These are phyloP conservation scores for Sparidentex hasta DNA, from an alignment of 2,797 vertebrate species.

Conservation along the genomic window DNA sequence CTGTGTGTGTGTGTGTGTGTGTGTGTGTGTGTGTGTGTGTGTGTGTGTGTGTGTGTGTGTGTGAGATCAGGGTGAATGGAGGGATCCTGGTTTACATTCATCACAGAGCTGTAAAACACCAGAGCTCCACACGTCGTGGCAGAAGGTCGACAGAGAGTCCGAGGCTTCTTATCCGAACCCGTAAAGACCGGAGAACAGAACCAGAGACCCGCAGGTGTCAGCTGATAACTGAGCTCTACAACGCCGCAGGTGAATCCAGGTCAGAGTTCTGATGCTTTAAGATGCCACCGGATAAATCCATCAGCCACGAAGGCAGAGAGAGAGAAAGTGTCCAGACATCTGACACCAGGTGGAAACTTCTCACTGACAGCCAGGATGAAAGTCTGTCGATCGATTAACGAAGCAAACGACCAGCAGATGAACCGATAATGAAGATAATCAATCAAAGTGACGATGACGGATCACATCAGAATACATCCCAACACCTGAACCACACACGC, in stretches of 20 bases:
- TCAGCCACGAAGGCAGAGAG: background rate
- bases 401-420: background rate
- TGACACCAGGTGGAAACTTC: too few species aligned
- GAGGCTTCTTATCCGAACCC: background rate
- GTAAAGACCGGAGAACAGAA: background rate
- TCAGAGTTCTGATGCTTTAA: background rate
- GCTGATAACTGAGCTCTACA: background rate
- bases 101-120: slow-evolving; percentile 9
- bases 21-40: too few species aligned
- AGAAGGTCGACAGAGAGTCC: background rate
- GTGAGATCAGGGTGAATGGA: slow-evolving; percentile 7
- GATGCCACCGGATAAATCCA: background rate
- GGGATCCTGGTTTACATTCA: background rate
- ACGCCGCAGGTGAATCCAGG: background rate
- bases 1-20: background rate
- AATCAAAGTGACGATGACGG: too few species aligned
- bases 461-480: background rate
- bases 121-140: too few species aligned
- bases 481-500: background rate
- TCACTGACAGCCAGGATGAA: too few species aligned
- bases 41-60: too few species aligned
- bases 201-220: background rate
- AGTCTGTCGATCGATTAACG: too few species aligned
- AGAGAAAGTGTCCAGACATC: background rate
- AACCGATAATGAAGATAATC: background rate